Base-by-base conservation (phyloP, 2,888 invertebrate species). In the Chaetogeoica ovagalla region DNA sequence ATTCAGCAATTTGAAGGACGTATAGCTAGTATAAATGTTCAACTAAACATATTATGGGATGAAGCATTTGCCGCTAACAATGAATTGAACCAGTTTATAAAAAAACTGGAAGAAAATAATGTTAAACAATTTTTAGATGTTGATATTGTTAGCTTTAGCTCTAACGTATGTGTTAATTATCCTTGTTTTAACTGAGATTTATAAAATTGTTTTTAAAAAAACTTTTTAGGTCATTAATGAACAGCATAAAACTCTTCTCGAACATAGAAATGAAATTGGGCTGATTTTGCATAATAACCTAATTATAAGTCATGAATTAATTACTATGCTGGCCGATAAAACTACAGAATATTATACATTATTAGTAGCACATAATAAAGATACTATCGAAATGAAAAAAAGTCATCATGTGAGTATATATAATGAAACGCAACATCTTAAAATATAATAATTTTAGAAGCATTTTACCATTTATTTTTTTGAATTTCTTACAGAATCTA, bases 311-410 rank as follows among this genome's bases (percentile, higher is more conserved):
- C 70, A 70, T 17, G 70, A 79, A 70, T 13, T 82, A n/a, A 81
- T 75, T 23, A 57, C 74, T 39, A 82, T 74, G 81, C 60, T 82
- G 59, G 76, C 81, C 15, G 81, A 82, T 65, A 72, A 82, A 63
- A 43, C 82, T 66, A 81, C 72, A 60, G 66, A 82, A 23, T 79
- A 82, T 63, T 82, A 82, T 73, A 59, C 60, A 48, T 75, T 83
- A 52, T 79, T 83, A 57, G 72, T 81, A 21, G 91, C 90, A 0
- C 89, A 90, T 81, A 90, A 89, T 37, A 88, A 88, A 74, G 87
- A 88, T 2, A 90, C 91, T 0, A 89, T 90, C 0, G 86, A 88
- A 0, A 85, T 91, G 83, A 88, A 88, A 0, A 85, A 86, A 0
- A 89, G 91, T 82, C 92, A 91, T 83, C 85, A 90, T 43, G 89